A percentile compares a stretch with the other conserved stretches of the same genome.
Conservation (phyloP, 2,888 invertebrate species). For the Cerastoderma edule region DNA sequence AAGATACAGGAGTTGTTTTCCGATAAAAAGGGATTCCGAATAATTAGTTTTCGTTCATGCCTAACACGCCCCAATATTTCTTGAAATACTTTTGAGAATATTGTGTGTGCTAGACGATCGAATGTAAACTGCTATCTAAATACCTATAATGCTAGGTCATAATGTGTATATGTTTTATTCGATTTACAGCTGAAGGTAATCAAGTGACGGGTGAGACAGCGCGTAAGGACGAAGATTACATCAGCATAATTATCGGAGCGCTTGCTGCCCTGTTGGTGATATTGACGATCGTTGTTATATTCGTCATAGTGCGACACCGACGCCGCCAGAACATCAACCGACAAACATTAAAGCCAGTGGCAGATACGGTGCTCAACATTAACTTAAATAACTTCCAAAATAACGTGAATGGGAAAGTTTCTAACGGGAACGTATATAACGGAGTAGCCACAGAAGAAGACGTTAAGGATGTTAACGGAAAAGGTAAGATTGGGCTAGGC, state of each 20-base stretch:
- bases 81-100: too few species aligned
- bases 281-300: conserved; percentile 89
- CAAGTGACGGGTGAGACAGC: conserved; percentile 47
- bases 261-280: conserved; percentile 88
- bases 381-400: conserved; percentile 87
- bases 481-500: too few species aligned
- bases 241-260: conserved; percentile 83
- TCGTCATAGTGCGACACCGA: conserved; percentile 86
- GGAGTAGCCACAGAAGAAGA: conserved; percentile 83
- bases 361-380: conserved; percentile 85
- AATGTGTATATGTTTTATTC: too few species aligned
- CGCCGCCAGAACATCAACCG: conserved; percentile 77
- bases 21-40: too few species aligned
- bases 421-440: conserved; percentile 84
- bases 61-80: too few species aligned
- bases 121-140: too few species aligned
- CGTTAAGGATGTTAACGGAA: conserved; percentile 73
- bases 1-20: too few species aligned
- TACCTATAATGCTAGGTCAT: too few species aligned
- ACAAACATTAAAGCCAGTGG: conserved; percentile 74
- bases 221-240: conserved; percentile 73
- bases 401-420: conserved; percentile 79
- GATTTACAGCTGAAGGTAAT: conserved; percentile 4
- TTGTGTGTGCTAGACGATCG: too few species aligned
- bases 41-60: too few species aligned